Evolutionary conservation across 2,113 vertebrate species (phyloP).

Genomic region (Varanus salvator): DNA sequence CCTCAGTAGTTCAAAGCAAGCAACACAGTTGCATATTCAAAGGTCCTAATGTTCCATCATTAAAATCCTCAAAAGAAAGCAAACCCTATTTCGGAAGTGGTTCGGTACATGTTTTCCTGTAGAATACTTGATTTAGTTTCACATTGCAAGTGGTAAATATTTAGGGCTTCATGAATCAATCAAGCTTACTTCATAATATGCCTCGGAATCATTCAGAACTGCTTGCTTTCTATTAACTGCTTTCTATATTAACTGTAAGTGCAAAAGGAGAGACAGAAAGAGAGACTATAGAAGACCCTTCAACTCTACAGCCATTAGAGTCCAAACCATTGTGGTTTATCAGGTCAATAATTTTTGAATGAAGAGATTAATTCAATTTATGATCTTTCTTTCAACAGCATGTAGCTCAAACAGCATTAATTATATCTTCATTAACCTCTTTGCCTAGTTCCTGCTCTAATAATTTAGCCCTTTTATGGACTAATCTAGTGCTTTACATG

Average conservation of each 20-base stretch:
- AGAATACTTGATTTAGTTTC: not conserved
- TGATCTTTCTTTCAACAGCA: constrained; percentile 70
- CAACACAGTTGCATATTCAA: not conserved
- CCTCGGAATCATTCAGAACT: not conserved
- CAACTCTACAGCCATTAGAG: constrained; percentile 58
- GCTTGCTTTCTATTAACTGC: not conserved
- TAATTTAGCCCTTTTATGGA: constrained; percentile 72
- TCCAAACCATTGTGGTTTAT: constrained; percentile 66
- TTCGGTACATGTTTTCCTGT: not conserved
- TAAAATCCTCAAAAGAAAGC: not conserved
- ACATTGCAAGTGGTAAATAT: not conserved
- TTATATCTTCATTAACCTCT: constrained; percentile 82
- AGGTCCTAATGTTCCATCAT: not conserved
- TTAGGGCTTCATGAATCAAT: not conserved
- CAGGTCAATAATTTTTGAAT: constrained; percentile 78
- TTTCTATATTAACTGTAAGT: not conserved
- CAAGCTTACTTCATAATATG: not conserved
- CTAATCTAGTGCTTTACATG: constrained; percentile 72
- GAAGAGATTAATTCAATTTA: constrained; percentile 78
- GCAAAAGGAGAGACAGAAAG: not conserved
- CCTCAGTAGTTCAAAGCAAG: not conserved
- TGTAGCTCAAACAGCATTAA: constrained; percentile 75
- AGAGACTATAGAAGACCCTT: not conserved
- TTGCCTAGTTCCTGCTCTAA: constrained; percentile 71
- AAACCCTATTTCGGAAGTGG: not conserved